These are phyloP conservation scores for Pteronotus mesoamericanus DNA, from an alignment of 2,797 vertebrate species.

Conservation along the genomic window DNA sequence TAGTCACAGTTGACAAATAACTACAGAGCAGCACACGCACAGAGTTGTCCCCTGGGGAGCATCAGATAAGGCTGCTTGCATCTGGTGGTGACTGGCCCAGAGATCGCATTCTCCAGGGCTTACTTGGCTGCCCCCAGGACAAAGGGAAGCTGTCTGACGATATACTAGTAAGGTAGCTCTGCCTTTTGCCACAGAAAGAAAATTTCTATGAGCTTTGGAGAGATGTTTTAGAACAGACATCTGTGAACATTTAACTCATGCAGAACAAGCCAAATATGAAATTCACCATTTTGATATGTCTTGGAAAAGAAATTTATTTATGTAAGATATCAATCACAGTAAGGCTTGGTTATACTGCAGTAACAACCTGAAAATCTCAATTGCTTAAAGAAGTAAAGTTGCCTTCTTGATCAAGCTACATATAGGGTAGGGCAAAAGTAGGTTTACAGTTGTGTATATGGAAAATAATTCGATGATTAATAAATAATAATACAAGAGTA, in stretches of 20 bases:
- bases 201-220: background rate
- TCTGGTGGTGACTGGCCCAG: background rate
- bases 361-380: background rate
- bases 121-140: background rate
- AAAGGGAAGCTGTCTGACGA: background rate
- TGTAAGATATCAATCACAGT: background rate
- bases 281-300: background rate
- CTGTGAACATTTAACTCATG: background rate
- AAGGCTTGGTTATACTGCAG: background rate
- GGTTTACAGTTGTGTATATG: background rate
- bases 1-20: background rate
- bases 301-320: conserved; percentile 14
- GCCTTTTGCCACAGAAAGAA: conserved; percentile 1
- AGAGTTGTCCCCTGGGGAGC: background rate
- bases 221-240: background rate
- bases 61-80: background rate
- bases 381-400: background rate
- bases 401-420: background rate
- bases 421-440: background rate
- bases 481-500: background rate
- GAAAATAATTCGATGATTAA: background rate
- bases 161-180: background rate
- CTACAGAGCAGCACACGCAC: background rate
- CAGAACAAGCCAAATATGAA: background rate
- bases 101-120: background rate